Conservation (phyloP, 53 echinoderm and acorn worm species). For the Paracentrotus lividus region DNA sequence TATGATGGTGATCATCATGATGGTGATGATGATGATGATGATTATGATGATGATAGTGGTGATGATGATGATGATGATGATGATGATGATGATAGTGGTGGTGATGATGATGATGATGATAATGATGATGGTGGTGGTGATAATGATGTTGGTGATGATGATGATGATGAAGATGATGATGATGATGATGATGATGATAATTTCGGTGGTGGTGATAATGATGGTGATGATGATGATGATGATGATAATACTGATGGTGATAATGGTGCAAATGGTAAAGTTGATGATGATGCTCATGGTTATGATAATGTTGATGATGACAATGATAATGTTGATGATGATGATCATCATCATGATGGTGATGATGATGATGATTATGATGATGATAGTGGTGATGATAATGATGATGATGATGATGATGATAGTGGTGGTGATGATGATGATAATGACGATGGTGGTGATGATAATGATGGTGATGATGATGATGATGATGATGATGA, state of each 20-base stretch:
- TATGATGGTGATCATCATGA: background rate
- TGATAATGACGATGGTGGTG: background rate
- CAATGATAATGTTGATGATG: too few relatives aligned
- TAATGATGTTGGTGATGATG: background rate
- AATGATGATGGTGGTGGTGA: background rate
- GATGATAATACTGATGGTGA: background rate
- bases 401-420: background rate
- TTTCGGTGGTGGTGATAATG: background rate
- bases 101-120: constrained; percentile 18
- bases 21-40: background rate
- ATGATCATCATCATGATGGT: too few relatives aligned
- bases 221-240: background rate
- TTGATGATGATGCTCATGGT: too few relatives aligned
- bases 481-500: too few relatives aligned
- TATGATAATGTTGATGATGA: too few relatives aligned
- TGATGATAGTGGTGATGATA: too few relatives aligned
- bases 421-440: background rate
- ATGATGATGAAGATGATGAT: constrained; percentile 11
- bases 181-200: constrained; percentile 4
- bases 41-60: background rate
- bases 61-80: constrained; percentile 25
- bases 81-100: constrained; percentile 2
- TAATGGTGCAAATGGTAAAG: background rate
- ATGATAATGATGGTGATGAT: too few relatives aligned
- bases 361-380: too few relatives aligned